A percentile compares a stretch with the other conserved stretches of the same genome.
Conservation (phyloP, 2,113 vertebrate genomes). For the Narcine bancroftii region DNA sequence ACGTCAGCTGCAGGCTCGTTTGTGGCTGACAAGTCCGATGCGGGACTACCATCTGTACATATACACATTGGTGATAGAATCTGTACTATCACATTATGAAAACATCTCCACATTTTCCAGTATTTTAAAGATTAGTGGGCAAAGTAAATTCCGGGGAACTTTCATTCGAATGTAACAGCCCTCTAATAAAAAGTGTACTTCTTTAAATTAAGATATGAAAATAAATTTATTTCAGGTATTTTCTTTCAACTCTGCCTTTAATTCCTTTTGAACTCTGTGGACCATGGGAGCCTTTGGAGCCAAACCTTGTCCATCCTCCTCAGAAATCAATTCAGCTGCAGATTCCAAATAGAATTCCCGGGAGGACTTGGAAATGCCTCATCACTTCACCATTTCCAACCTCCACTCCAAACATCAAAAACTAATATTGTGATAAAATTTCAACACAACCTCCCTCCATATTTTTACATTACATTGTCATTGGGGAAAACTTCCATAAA, state of each 20-base stretch:
- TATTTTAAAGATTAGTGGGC: not conserved
- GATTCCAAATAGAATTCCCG: not conserved
- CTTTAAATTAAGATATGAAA: not conserved
- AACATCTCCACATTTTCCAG: not conserved
- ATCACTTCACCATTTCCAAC: not conserved
- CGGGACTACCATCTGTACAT: no score
- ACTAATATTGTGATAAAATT: not conserved
- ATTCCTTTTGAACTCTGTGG: not conserved
- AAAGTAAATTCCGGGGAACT: not conserved
- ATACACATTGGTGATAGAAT: no score
- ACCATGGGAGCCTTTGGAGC: not conserved
- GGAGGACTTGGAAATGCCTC: not conserved
- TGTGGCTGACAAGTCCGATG: no score
- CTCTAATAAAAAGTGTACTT: not conserved
- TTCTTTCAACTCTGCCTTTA: not conserved
- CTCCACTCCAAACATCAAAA: no score
- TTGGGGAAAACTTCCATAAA: not conserved
- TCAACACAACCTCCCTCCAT: not conserved
- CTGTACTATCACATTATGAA: no score
- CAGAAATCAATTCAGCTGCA: not conserved
- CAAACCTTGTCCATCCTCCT: not conserved
- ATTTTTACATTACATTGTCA: not conserved
- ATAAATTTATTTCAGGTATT: not conserved
- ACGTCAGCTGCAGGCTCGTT: no score
- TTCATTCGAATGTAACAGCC: not conserved